Conservation (phyloP, 2,113 vertebrate genomes). For the Leucopsar rothschildi region DNA sequence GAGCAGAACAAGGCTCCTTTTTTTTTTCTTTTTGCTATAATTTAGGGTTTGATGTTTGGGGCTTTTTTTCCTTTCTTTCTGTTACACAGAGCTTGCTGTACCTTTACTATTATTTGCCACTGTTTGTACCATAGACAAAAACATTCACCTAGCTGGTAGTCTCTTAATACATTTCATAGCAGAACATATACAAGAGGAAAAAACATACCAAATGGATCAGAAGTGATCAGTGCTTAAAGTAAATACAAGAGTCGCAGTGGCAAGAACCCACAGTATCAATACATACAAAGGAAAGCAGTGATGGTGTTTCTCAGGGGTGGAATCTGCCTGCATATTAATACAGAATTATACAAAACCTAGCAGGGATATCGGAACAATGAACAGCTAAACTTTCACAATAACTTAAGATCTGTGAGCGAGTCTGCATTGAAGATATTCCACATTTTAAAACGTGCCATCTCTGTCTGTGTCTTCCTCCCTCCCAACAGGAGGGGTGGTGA, state of each 20-base stretch:
- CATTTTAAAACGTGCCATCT: conserved; percentile 52
- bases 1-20: not conserved
- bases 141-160: conserved; percentile 55
- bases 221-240: conserved; percentile 73
- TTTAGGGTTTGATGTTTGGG: not conserved
- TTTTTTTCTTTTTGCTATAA: not conserved
- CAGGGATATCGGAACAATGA: conserved; percentile 58
- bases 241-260: conserved; percentile 65
- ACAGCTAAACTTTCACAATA: conserved; percentile 65
- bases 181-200: conserved; percentile 63
- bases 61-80: not conserved
- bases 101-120: conserved; percentile 23
- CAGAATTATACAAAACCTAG: conserved; percentile 70
- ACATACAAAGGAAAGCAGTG: conserved; percentile 66
- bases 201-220: conserved; percentile 61
- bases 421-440: conserved; percentile 61
- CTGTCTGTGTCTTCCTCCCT: conserved; percentile 24
- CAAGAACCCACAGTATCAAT: conserved; percentile 70
- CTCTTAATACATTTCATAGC: conserved; percentile 65
- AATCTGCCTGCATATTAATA: conserved; percentile 64
- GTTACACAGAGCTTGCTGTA: not conserved
- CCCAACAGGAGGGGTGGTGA: not conserved
- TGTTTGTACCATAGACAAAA: conserved; percentile 59
- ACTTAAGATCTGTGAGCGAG: conserved; percentile 58
- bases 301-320: conserved; percentile 44